A percentile compares a stretch with the other conserved stretches of the same genome.
Conservation (phyloP, 2,888 invertebrate genomes). For the Torymus auratus region DNA sequence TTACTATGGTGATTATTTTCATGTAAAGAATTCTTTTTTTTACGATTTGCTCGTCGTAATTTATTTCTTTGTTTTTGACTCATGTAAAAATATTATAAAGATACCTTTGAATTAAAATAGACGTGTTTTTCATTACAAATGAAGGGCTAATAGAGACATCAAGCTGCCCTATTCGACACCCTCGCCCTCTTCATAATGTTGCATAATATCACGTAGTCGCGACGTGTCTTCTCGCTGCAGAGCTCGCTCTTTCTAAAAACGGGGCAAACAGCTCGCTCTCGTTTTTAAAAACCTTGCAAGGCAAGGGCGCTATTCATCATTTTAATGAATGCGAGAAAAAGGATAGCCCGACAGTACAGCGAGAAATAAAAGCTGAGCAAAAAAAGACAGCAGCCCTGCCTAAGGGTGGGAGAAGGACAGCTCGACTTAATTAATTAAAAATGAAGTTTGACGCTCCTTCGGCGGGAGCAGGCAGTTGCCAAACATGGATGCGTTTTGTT, state of each 20-base stretch:
- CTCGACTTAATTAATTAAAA: conserved; percentile 51
- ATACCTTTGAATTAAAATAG: too few relatives aligned
- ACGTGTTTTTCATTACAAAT: too few relatives aligned
- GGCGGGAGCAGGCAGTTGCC: not conserved
- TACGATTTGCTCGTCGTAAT: too few relatives aligned
- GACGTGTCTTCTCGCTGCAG: not conserved
- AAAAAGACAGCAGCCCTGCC: not conserved
- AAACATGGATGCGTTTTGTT: conserved; percentile 12
- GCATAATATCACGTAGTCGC: too few relatives aligned
- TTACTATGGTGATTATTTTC: too few relatives aligned
- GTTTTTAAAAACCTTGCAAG: conserved; percentile 1
- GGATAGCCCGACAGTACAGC: not conserved
- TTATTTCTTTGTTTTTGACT: too few relatives aligned
- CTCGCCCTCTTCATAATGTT: too few relatives aligned
- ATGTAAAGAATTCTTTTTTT: too few relatives aligned
- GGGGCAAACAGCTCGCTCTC: not conserved
- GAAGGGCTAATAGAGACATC: too few relatives aligned
- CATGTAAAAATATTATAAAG: too few relatives aligned
- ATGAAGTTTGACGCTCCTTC: conserved; percentile 30
- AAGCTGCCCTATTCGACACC: too few relatives aligned
- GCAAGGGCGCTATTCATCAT: conserved; percentile 29
- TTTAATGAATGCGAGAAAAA: conserved; percentile 30
- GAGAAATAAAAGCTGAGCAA: conserved; percentile 20
- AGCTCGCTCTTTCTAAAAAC: not conserved
- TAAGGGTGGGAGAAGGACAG: not conserved